Conservation (phyloP, 2,113 vertebrate species). For the Picathartes gymnocephalus region DNA sequence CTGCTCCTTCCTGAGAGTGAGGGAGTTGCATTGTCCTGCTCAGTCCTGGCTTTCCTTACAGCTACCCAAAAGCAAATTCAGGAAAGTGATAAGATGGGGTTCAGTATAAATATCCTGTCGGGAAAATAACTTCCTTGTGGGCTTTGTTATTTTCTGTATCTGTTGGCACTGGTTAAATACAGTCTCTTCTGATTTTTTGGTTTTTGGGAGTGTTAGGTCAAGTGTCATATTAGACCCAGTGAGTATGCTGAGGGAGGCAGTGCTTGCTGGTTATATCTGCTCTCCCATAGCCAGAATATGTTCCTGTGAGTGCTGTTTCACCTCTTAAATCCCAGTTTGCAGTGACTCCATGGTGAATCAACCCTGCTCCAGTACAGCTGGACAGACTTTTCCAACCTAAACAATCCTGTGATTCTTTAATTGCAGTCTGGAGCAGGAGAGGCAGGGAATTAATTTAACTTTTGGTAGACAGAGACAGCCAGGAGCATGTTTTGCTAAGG, state of each 20-base stretch:
- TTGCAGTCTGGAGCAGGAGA: background rate
- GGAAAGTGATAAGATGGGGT: background rate
- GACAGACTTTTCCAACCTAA: background rate
- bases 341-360: background rate
- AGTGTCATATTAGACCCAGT: background rate
- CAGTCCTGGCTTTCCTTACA: background rate
- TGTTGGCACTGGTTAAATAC: background rate
- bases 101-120: background rate
- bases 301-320: background rate
- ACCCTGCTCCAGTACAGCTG: background rate
- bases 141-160: background rate
- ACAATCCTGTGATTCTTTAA: background rate
- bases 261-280: background rate
- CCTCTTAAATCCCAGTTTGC: background rate
- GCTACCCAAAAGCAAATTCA: background rate
- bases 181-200: background rate
- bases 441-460: background rate
- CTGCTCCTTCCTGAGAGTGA: background rate
- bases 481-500: background rate
- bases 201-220: background rate
- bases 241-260: background rate
- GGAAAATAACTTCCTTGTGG: background rate
- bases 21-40: background rate
- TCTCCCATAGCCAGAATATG: background rate
- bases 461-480: background rate